These are phyloP conservation scores for Perizoma flavofasciatum DNA, from an alignment of 2,888 invertebrate genomes.

Conservation along the genomic window DNA sequence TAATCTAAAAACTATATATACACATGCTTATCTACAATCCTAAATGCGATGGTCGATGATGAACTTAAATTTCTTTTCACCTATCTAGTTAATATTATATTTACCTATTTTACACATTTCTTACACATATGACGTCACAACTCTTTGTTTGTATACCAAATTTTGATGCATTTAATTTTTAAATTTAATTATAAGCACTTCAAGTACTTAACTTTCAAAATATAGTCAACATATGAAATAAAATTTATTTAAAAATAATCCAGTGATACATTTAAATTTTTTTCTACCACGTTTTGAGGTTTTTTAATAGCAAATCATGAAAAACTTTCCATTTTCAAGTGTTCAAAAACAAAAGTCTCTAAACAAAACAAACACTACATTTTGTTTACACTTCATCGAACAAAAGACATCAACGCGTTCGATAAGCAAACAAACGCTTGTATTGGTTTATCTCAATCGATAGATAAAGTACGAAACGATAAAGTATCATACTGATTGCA, in stretches of 20 bases:
- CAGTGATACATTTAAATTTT: too few relatives aligned
- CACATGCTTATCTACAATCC: conserved; percentile 70
- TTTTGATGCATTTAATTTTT: conserved; percentile 1
- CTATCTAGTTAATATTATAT: conserved; percentile 69
- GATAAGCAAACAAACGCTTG: conserved; percentile 52
- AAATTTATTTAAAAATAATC: too few relatives aligned
- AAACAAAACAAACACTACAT: conserved; percentile 12
- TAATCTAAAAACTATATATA: conserved; percentile 74
- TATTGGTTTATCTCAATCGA: conserved; percentile 54
- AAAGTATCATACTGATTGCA: conserved; percentile 64
- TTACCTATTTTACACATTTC: conserved; percentile 73
- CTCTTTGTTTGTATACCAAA: conserved; percentile 55
- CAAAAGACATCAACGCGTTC: conserved; percentile 79
- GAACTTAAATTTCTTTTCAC: conserved; percentile 77
- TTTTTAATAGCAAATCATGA: not conserved
- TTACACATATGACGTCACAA: conserved; percentile 72
- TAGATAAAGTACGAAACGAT: conserved; percentile 58
- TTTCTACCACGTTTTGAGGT: too few relatives aligned
- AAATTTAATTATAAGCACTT: not conserved
- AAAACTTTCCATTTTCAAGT: conserved; percentile 7
- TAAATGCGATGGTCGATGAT: conserved; percentile 75
- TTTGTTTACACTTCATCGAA: conserved; percentile 46
- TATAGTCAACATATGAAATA: not conserved
- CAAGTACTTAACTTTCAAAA: not conserved
- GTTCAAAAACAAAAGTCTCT: conserved; percentile 1